Evolutionary conservation across 2,888 invertebrate species (phyloP), one percentile per base, ranked within the genome.

Genomic region (Macropis europaea): DNA sequence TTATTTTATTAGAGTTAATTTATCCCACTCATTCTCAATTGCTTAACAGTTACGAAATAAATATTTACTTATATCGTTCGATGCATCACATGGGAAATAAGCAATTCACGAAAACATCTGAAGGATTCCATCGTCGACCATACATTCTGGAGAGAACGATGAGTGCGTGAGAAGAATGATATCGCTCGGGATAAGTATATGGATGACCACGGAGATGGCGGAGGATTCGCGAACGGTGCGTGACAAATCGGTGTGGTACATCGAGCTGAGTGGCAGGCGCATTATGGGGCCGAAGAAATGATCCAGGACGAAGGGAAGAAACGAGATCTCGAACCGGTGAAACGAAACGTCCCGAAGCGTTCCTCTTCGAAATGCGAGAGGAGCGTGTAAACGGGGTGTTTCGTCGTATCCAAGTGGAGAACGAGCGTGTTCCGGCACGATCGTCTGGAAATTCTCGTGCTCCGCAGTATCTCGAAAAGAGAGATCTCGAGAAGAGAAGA

Each of bases 321-420:
- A 2, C n/a, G 34, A n/a, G n/a, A n/a, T n/a, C n/a, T n/a, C n/a
- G n/a, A n/a, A n/a, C n/a, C 15, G 11, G 17, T 7, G 34, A 48
- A 17, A 48, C 59, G 36, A 26, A 24, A 19, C 34, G 36, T 32
- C 22, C n/a, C 28, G n/a, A 15, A 7, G 62, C n/a, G n/a, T n/a
- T 43, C 3, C 11, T 32, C 34, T 11, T 6, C 9, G 4, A n/a
- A 5, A 22, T 15, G 36, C 7, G 4, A 24, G 26, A 26, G 26
- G 11, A 7, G 36, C 2, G 30, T 38, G 38, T 36, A 47, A 57
- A 36, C 57, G 43, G 43, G 43, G 43, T 28, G 38, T 38, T 22
- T 38, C 17, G 38, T 30, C 45, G 57, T 9, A 9, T 47, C 45
- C 38, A 24, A n/a, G 15, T 11, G n/a, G 15, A 17, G 38, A 47